phyloP scores from a whole-genome alignment of 2,113 vertebrate genomes.

The Ophiodon elongatus region DNA sequence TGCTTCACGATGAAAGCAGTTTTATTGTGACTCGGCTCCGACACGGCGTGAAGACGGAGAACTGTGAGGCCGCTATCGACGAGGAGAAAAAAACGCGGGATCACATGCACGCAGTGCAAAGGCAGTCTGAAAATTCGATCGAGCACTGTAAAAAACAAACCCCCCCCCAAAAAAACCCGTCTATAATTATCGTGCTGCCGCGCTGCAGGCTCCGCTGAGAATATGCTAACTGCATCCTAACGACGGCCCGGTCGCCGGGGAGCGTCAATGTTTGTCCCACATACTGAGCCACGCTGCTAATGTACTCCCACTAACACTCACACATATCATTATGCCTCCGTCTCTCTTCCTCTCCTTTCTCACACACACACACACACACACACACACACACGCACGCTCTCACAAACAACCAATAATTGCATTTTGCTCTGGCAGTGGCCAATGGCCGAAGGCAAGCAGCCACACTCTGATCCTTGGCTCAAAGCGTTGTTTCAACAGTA shows the following conservation, averaged over 20 bases:
- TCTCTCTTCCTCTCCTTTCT: background rate
- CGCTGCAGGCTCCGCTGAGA: background rate
- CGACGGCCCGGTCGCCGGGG: background rate
- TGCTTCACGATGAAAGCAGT: too few species aligned
- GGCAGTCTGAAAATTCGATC: background rate
- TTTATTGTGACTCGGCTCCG: background rate
- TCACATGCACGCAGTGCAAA: background rate
- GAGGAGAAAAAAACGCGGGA: background rate
- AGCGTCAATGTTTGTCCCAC: slow-evolving; percentile 1
- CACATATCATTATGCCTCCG: background rate
- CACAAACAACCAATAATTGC: slow-evolving; percentile 46
- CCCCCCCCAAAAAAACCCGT: too few species aligned
- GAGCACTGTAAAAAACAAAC: background rate
- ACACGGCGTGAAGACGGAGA: background rate
- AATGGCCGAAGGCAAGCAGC: slow-evolving; percentile 44
- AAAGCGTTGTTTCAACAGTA: slow-evolving; percentile 68
- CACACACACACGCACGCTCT: slow-evolving; percentile 15
- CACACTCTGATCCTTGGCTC: slow-evolving; percentile 70
- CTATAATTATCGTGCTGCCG: background rate
- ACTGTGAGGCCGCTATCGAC: background rate
- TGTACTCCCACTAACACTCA: background rate
- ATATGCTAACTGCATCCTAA: background rate
- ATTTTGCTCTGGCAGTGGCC: slow-evolving; percentile 60
- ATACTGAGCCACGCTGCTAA: slow-evolving; percentile 12
- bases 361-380: background rate